Evolutionary conservation across 2,797 vertebrate species (phyloP), one percentile per base, ranked within the genome.

Genomic region (Neosilurus mollespiculum): DNA sequence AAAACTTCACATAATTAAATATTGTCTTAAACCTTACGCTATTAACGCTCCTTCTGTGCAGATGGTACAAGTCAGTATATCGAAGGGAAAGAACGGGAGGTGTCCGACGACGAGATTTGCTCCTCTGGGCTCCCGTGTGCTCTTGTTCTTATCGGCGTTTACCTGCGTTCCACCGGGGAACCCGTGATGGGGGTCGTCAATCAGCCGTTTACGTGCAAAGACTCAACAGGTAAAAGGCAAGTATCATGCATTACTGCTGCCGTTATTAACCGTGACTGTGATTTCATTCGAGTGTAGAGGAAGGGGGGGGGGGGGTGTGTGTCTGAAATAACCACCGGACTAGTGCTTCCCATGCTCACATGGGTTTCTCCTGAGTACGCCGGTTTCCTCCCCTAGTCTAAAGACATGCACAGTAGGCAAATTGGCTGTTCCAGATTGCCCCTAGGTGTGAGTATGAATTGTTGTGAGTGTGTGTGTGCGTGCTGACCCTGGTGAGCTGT

Each of bases 141-240:
- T 8, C 91, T 97, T 87, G 94, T 97, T 86, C 93, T 97, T 78
- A 96, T 97, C 14, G 96, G 97, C 24, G 96, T 94, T 62, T 97
- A 96, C 87, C 91, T 95, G 34, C 86, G 94, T 8, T 91, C 90
- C 86, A 95, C 94, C 22, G 96, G 96, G 0, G 90, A 95, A 79
- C 96, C 96, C 0, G 92, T 98, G 62, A 97, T 97, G 94, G 96
- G 96, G 0, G 95, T 97, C 87, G 95, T 98, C 92, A 98, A 96
- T 89, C 96, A 98, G 81, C 97, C 96, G 0, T 97, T 98, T 89
- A 91, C 91, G 85, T 87, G 88, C 87, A 95, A 92, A 89, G 94
- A 96, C 62, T 87, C 90, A 10, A 85, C 87, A 14, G 90, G 90
- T 22, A 87, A 90, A 79, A 53, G 92, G 94, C 94, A 82, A 90